A percentile compares a stretch with the other conserved stretches of the same genome.
Conservation (phyloP, 2,113 vertebrate genomes). For the Sapajus apella region DNA sequence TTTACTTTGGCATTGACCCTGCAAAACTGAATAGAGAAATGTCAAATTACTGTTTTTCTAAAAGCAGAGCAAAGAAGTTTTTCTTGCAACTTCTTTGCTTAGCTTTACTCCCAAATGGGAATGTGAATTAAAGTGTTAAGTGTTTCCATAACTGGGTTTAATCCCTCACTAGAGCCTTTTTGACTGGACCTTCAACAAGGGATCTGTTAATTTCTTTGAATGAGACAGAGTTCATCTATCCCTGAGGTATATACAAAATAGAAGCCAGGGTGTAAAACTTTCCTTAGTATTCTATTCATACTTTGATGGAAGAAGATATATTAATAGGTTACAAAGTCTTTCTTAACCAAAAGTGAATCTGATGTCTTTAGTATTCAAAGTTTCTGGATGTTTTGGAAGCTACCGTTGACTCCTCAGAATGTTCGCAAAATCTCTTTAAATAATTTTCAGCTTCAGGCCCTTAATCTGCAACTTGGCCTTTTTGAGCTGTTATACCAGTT, state of each 20-base stretch:
- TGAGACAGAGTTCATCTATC: neutral
- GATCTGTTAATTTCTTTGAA: neutral
- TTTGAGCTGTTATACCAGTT: neutral
- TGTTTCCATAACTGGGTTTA: constrained; percentile 33
- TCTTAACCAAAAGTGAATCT: neutral
- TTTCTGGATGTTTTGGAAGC: neutral
- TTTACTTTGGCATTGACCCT: constrained; percentile 44
- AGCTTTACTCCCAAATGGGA: constrained; percentile 21
- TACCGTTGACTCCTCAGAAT: neutral
- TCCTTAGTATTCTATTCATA: neutral
- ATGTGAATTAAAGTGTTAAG: neutral
- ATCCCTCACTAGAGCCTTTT: neutral
- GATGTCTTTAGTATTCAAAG: neutral
- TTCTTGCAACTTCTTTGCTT: constrained; percentile 3
- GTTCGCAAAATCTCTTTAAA: neutral
- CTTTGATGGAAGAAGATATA: neutral
- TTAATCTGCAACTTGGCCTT: neutral
- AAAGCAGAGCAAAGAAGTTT: neutral
- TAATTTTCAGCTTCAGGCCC: neutral
- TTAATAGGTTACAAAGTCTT: neutral
- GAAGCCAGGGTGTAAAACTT: neutral
- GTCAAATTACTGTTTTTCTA: constrained; percentile 37
- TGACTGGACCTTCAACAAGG: neutral
- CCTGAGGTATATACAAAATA: neutral
- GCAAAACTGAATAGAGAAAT: constrained; percentile 37